Evolutionary conservation across 1,140 invertebrate species (phyloP).

Genomic region (Nixonia krombeini): DNA sequence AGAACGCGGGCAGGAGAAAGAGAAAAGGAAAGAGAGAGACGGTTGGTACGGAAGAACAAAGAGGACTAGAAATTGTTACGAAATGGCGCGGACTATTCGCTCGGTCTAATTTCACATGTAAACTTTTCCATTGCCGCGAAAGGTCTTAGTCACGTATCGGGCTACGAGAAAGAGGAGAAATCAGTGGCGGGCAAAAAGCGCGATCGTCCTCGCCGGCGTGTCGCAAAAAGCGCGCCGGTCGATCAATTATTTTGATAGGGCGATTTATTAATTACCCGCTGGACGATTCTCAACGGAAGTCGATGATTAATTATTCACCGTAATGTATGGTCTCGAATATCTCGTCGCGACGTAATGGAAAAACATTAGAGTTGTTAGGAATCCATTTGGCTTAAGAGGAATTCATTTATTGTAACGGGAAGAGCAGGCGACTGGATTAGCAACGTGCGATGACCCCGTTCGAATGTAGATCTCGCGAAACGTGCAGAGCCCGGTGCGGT

Average conservation of each 20-base stretch:
- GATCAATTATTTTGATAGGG: not conserved
- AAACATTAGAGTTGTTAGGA: too few relatives aligned
- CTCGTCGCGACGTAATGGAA: too few relatives aligned
- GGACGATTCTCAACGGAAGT: not conserved
- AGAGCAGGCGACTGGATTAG: too few relatives aligned
- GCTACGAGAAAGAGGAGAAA: too few relatives aligned
- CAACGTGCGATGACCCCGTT: too few relatives aligned
- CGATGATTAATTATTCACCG: too few relatives aligned
- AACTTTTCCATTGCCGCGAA: not conserved
- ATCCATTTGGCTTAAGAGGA: too few relatives aligned
- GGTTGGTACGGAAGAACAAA: conserved; percentile 13
- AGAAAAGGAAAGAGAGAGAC: conserved; percentile 13
- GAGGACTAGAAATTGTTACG: conserved; percentile 28
- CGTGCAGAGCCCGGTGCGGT: too few relatives aligned
- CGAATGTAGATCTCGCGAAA: too few relatives aligned
- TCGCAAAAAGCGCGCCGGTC: not conserved
- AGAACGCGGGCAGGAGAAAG: conserved; percentile 14
- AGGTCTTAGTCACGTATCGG: not conserved
- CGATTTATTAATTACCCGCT: not conserved
- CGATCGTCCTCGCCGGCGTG: not conserved
- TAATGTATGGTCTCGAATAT: too few relatives aligned
- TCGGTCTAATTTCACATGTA: conserved; percentile 17
- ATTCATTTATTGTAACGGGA: too few relatives aligned
- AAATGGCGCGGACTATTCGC: conserved; percentile 33
- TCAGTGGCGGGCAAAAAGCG: not conserved